Conservation (phyloP, 2,888 invertebrate species). For the Nezara viridula region DNA sequence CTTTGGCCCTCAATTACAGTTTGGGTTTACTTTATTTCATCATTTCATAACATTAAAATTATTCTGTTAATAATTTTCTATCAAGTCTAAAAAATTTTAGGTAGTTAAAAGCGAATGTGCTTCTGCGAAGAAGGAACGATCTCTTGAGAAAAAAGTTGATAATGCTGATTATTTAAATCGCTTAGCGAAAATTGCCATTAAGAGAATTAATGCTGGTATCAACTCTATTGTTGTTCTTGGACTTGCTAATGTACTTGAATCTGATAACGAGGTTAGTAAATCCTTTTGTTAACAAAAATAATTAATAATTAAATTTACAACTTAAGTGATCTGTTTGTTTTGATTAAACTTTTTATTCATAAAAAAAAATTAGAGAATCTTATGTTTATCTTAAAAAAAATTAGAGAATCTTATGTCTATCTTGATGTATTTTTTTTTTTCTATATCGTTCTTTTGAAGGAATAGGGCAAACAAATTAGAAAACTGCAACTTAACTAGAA, state of each 20-base stretch:
- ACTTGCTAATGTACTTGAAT: constrained; percentile 59
- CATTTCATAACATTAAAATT: background rate
- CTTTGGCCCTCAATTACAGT: too few relatives aligned
- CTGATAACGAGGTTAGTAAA: constrained; percentile 60
- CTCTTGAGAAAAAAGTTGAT: background rate
- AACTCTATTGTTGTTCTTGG: constrained; percentile 60
- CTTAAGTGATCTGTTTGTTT: background rate
- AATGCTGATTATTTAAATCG: constrained; percentile 64
- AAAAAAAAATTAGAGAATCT: too few relatives aligned
- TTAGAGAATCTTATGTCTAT: too few relatives aligned
- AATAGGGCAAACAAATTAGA: too few relatives aligned
- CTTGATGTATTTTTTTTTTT: too few relatives aligned
- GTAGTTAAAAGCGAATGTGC: constrained; percentile 67
- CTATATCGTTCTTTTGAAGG: too few relatives aligned
- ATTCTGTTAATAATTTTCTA: background rate
- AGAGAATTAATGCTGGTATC: constrained; percentile 60
- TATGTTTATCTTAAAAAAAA: too few relatives aligned
- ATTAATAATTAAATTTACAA: background rate
- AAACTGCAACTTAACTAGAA: too few relatives aligned
- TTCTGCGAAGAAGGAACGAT: constrained; percentile 63
- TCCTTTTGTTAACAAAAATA: background rate
- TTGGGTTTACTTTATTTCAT: too few relatives aligned
- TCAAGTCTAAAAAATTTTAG: constrained; percentile 59
- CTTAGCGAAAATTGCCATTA: constrained; percentile 64
- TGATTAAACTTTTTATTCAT: too few relatives aligned